Base-by-base conservation (phyloP, 1,140 invertebrate species). In the Eufriesea mexicana region DNA sequence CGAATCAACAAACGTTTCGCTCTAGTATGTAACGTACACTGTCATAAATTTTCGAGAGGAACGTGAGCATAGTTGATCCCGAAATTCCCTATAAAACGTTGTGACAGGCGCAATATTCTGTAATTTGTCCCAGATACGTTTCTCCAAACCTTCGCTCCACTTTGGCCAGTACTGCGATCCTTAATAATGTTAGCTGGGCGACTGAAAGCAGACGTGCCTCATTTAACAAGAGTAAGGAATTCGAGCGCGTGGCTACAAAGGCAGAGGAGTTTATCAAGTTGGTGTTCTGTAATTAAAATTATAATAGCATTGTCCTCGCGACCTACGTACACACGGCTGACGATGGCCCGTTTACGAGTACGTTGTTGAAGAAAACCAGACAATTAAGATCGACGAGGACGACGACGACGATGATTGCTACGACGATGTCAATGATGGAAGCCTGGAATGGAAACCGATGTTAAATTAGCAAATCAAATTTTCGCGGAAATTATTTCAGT, bases 381-480 rank as follows among this genome's bases (percentile, higher is more conserved):
- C 42, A n/a, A 47, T 1, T 4, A 42, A 14, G 16, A 18, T 35
- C 51, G 35, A n/a, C 8, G 54, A 4, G 35, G 18, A 14, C 16
- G 25, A 25, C 54, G 25, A 62, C 42, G 73, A 62, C 35, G 57
- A 51, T 4, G 45, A n/a, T 70, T 71, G 61, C 47, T 25, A 67
- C 51, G 54, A 51, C 6, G n/a, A 25, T 47, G 25, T 62, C 42
- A 67, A 62, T n/a, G 57, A 51, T 4, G 45, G n/a, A 74, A 71
- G 61, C 47, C 42, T 62, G 47, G 54, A 51, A 49, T 79, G 84
- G 79, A 87, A 84, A 75, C 84, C 86, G 84, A 90, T 90, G 87
- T 90, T 73, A 84, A 90, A 90, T 90, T 90, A 90, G 89, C 89
- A 90, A 90, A 90, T 90, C 89, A 90, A 90, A 90, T 90, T 89